phyloP scores from a whole-genome alignment of 1,140 invertebrate genomes.

The Drosophila nigrodunni region DNA sequence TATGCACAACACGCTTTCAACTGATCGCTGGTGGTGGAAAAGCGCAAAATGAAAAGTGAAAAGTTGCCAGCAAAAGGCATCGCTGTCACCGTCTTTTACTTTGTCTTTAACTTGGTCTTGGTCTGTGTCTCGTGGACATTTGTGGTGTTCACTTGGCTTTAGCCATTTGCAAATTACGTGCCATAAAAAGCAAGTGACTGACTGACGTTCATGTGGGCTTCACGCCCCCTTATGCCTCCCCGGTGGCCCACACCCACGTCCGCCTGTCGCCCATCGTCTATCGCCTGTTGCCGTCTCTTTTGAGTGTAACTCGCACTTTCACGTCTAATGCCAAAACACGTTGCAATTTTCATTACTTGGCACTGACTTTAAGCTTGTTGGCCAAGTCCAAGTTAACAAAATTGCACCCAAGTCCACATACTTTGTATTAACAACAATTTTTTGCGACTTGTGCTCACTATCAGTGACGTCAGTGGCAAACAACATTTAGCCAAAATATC shows the following conservation, averaged over 20 bases:
- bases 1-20: constrained; percentile 30
- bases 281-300: constrained; percentile 26
- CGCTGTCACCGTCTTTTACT: constrained; percentile 26
- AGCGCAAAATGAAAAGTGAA: constrained; percentile 83
- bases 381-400: constrained; percentile 78
- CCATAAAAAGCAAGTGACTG: constrained; percentile 71
- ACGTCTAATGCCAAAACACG: constrained; percentile 82
- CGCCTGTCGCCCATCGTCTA: not conserved
- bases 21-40: constrained; percentile 48
- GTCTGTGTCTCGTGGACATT: constrained; percentile 22
- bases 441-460: constrained; percentile 36
- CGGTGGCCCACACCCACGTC: constrained; percentile 26
- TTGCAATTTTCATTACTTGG: constrained; percentile 82
- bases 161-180: constrained; percentile 81
- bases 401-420: constrained; percentile 57
- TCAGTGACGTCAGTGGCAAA: constrained; percentile 65
- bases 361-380: constrained; percentile 79
- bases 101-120: constrained; percentile 16
- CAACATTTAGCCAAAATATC: constrained; percentile 9
- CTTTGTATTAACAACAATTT: constrained; percentile 19
- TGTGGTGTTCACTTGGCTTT: constrained; percentile 64
- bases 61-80: constrained; percentile 60
- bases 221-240: too few species aligned
- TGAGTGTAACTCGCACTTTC: constrained; percentile 78
- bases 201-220: constrained; percentile 59